These are phyloP conservation scores for Holothuria glaberrima DNA, from an alignment of 35 echinoderm and acorn worm species.

Conservation along the genomic window DNA sequence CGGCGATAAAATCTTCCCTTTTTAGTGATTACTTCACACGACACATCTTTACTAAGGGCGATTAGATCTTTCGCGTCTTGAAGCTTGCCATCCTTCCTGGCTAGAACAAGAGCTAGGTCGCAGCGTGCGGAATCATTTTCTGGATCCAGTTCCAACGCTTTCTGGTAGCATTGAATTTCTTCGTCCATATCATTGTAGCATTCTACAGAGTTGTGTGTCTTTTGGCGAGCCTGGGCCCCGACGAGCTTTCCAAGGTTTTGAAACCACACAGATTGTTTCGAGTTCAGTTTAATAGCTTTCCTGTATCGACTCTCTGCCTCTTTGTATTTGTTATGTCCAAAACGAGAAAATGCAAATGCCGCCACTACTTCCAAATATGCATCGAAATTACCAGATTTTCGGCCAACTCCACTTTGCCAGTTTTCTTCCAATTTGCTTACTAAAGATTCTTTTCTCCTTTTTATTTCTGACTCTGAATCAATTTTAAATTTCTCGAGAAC, in stretches of 20 bases:
- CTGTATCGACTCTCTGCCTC: no score
- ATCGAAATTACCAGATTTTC: no score
- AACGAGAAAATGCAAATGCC: no score
- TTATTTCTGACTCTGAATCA: no score
- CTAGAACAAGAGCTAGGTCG: background rate
- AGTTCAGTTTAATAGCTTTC: background rate
- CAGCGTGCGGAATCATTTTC: background rate
- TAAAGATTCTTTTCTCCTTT: no score
- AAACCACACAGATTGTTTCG: slow-evolving; percentile 1
- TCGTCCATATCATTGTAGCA: slow-evolving; percentile 10
- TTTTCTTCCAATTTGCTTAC: no score
- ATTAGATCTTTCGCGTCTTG: slow-evolving; percentile 1
- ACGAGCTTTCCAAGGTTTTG: background rate
- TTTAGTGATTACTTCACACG: no score
- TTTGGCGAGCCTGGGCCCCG: background rate
- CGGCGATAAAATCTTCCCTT: no score
- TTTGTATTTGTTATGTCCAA: no score
- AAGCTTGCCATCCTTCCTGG: background rate
- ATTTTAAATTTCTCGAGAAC: no score
- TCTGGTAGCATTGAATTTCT: slow-evolving; percentile 12
- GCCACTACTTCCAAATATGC: no score
- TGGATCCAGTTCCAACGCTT: slow-evolving; percentile 21
- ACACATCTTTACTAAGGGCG: background rate
- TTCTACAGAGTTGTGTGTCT: background rate
- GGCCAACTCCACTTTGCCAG: no score